phyloP scores from a whole-genome alignment of 2,113 vertebrate genomes.

The Charadrius vociferus region DNA sequence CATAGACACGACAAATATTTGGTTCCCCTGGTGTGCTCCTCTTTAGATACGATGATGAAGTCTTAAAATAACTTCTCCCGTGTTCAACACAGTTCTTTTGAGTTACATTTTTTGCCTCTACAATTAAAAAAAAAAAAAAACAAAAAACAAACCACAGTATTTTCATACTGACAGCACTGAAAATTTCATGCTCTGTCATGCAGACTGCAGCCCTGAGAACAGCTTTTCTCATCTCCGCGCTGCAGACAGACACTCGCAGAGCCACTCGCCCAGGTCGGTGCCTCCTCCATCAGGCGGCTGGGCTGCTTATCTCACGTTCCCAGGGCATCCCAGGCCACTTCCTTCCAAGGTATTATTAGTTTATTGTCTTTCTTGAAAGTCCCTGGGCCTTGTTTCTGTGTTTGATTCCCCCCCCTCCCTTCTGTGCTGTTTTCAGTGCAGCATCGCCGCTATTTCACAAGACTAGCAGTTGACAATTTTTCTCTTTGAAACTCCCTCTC shows the following conservation, averaged over 20 bases:
- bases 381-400: not conserved
- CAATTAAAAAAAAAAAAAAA: not conserved
- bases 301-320: not conserved
- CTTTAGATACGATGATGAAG: not conserved
- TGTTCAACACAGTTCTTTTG: not conserved
- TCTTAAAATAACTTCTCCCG: constrained; percentile 9
- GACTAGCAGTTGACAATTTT: not conserved
- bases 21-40: not conserved
- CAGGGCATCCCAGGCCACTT: not conserved
- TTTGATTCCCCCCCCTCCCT: not conserved
- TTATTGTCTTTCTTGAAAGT: not conserved
- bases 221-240: not conserved
- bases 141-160: not conserved
- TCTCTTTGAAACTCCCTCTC: not conserved
- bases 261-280: not conserved
- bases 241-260: not conserved
- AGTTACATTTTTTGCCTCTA: not conserved
- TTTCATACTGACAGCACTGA: not conserved
- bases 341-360: not conserved
- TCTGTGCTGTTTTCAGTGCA: not conserved
- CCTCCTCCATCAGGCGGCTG: not conserved
- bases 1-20: not conserved
- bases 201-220: not conserved
- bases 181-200: not conserved
- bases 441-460: not conserved